A percentile compares a stretch with the other conserved stretches of the same genome.
Conservation (phyloP, 2,113 vertebrate species). For the Tragelaphus imberbis region DNA sequence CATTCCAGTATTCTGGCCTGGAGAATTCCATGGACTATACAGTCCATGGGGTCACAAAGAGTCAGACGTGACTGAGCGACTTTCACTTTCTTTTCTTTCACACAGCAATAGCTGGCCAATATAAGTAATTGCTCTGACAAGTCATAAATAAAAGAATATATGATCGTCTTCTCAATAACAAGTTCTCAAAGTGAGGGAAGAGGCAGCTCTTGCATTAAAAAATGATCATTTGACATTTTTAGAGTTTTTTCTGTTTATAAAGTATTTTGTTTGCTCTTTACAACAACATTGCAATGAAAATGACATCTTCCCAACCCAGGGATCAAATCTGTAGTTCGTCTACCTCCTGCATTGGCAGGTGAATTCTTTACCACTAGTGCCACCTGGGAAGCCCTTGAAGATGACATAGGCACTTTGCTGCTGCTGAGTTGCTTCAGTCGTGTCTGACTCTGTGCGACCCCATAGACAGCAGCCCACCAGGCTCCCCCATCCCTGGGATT, state of each 20-base stretch:
- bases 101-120: not conserved
- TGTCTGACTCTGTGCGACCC: accelerated
- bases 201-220: not conserved
- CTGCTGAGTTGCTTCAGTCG: accelerated
- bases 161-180: not conserved
- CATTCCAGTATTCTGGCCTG: not conserved
- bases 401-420: not conserved
- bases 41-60: not conserved
- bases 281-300: not conserved
- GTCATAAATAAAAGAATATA: not conserved
- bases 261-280: not conserved
- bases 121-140: not conserved
- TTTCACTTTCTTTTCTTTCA: not conserved
- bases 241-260: not conserved
- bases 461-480: no score
- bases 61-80: not conserved
- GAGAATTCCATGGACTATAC: not conserved
- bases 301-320: not conserved
- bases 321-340: no score
- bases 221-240: not conserved
- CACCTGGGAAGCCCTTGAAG: not conserved
- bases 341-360: not conserved
- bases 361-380: not conserved
- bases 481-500: no score
- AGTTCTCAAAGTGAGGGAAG: not conserved